These are phyloP conservation scores for Triplophysa tibetana DNA, from an alignment of 2,113 vertebrate genomes.

Conservation along the genomic window DNA sequence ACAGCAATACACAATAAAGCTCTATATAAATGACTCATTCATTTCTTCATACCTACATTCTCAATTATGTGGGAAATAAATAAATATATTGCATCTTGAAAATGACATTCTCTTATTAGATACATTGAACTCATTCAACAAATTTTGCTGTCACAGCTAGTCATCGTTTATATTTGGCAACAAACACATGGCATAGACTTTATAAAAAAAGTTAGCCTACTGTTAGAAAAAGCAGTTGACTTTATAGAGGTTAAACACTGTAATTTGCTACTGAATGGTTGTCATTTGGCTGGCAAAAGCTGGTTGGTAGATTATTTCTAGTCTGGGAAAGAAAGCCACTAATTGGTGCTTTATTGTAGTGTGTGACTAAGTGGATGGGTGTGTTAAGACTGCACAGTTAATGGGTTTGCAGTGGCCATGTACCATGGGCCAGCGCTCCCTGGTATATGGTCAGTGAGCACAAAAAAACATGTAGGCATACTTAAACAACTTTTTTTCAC, in stretches of 20 bases:
- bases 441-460: not conserved
- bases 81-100: too few species aligned
- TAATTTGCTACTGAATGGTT: conserved; percentile 68
- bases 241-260: conserved; percentile 64
- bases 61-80: too few species aligned
- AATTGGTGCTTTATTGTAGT: conserved; percentile 68
- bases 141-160: not conserved
- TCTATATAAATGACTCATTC: too few species aligned
- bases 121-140: not conserved
- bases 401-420: conserved; percentile 54
- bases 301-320: conserved; percentile 65
- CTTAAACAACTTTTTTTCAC: too few species aligned
- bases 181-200: conserved; percentile 6
- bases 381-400: conserved; percentile 50
- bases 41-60: too few species aligned
- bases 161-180: conserved; percentile 33
- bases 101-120: too few species aligned
- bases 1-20: too few species aligned
- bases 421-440: conserved; percentile 47
- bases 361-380: conserved; percentile 72
- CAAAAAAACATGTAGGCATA: not conserved
- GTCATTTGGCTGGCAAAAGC: conserved; percentile 69
- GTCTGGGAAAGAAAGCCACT: conserved; percentile 61
- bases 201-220: not conserved
- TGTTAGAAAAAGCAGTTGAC: conserved; percentile 59